These are phyloP conservation scores for Eulithis prunata DNA, from an alignment of 2,888 invertebrate genomes.

Conservation along the genomic window DNA sequence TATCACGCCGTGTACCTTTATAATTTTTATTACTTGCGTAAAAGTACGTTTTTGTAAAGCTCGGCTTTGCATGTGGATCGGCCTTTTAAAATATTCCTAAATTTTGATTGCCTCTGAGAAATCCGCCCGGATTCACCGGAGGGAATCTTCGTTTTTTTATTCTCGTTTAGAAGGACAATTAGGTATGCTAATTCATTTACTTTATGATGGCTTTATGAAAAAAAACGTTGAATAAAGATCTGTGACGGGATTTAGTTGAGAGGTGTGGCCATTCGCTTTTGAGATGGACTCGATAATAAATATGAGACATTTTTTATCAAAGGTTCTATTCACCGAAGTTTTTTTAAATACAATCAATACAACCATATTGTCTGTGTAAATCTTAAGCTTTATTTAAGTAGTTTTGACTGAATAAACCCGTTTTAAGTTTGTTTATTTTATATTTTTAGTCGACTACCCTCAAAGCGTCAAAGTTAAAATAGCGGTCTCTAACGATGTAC, in stretches of 20 bases:
- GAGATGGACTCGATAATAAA: conserved; percentile 21
- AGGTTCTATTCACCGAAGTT: conserved; percentile 16
- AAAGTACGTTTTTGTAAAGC: conserved; percentile 58
- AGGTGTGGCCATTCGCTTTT: conserved; percentile 45
- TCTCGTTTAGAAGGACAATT: conserved; percentile 75
- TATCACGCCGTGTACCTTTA: conserved; percentile 47
- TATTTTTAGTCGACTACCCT: conserved; percentile 12
- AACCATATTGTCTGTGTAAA: conserved; percentile 13
- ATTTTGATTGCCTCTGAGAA: conserved; percentile 77
- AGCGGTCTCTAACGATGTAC: conserved; percentile 24
- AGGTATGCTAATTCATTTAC: conserved; percentile 80
- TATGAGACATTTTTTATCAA: conserved; percentile 26
- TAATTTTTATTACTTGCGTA: conserved; percentile 64
- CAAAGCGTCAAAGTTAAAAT: conserved; percentile 15
- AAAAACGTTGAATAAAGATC: conserved; percentile 63
- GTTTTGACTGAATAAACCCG: conserved; percentile 9
- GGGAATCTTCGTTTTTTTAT: conserved; percentile 70
- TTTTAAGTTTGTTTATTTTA: conserved; percentile 6
- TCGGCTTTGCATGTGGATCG: conserved; percentile 69
- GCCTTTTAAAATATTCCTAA: conserved; percentile 71
- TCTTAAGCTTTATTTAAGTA: conserved; percentile 13
- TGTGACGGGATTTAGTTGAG: conserved; percentile 62
- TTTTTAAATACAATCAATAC: conserved; percentile 9
- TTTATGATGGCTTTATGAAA: conserved; percentile 71
- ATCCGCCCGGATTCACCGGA: conserved; percentile 65